A percentile compares a stretch with the other conserved stretches of the same genome.
Evolutionary conservation across 1,140 invertebrate species (phyloP).

Genomic region (Trachelipus rathkii): DNA sequence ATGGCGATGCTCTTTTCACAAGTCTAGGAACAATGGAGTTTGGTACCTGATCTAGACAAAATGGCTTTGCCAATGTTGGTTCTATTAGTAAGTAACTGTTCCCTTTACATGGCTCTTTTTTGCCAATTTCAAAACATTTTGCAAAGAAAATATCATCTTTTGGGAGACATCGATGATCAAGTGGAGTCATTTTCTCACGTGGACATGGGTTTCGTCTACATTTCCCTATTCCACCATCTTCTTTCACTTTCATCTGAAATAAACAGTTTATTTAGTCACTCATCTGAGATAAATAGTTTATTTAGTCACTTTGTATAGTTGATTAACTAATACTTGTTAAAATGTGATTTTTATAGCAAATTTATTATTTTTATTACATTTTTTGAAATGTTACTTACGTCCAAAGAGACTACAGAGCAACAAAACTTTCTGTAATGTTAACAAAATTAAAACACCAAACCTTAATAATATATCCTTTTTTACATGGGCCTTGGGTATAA

Average conservation of each 20-base stretch:
- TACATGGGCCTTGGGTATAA: conserved; percentile 27
- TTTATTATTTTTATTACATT: no score
- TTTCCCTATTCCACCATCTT: not conserved
- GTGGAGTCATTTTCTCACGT: not conserved
- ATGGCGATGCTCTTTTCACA: not conserved
- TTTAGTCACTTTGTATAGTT: no score
- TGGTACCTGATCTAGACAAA: not conserved
- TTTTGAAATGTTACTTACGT: no score
- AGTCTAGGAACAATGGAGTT: not conserved
- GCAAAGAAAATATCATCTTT: not conserved
- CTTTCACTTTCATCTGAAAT: not conserved
- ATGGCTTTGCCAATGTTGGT: not conserved
- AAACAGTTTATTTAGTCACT: not conserved
- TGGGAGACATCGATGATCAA: not conserved
- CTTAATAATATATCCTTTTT: conserved; percentile 18
- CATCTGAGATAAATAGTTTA: no score
- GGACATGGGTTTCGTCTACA: not conserved
- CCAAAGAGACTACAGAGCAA: no score
- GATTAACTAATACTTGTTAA: no score
- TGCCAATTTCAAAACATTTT: not conserved
- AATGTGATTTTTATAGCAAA: no score
- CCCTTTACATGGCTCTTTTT: not conserved
- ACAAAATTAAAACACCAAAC: conserved; percentile 10
- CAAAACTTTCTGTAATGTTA: no score
- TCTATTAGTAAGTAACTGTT: not conserved